These are phyloP conservation scores for Ataeniobius toweri DNA, from an alignment of 2,797 vertebrate species.

Conservation along the genomic window DNA sequence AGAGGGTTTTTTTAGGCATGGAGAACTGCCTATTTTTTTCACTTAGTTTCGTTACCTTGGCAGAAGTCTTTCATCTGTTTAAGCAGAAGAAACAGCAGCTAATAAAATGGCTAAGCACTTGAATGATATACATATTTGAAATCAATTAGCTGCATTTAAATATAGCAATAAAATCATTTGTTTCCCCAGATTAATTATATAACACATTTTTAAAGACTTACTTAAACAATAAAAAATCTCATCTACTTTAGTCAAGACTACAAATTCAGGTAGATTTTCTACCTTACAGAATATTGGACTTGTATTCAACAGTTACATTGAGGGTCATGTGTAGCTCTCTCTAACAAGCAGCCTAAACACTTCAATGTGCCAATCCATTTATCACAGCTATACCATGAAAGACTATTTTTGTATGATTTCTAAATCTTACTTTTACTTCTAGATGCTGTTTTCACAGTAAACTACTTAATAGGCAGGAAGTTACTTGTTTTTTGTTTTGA, in stretches of 20 bases:
- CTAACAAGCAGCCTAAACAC: background rate
- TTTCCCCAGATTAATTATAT: background rate
- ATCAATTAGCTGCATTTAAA: background rate
- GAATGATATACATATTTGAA: background rate
- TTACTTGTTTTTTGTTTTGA: background rate
- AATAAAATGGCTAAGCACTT: background rate
- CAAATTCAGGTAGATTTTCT: background rate
- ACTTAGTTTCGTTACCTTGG: background rate
- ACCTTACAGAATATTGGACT: background rate
- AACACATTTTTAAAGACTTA: background rate
- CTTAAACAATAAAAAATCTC: background rate
- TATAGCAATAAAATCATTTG: background rate
- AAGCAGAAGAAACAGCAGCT: background rate
- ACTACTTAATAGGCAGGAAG: background rate
- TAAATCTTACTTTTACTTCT: background rate
- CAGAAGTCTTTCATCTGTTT: background rate
- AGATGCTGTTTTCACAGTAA: background rate
- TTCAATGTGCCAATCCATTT: background rate
- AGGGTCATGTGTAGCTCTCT: background rate
- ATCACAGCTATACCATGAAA: background rate
- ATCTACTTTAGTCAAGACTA: background rate
- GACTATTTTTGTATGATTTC: background rate
- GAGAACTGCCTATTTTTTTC: conserved; percentile 15
- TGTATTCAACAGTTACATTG: background rate
- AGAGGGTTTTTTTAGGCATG: background rate